phyloP scores from a whole-genome alignment of 2,113 vertebrate species.

The Camelus dromedarius region DNA sequence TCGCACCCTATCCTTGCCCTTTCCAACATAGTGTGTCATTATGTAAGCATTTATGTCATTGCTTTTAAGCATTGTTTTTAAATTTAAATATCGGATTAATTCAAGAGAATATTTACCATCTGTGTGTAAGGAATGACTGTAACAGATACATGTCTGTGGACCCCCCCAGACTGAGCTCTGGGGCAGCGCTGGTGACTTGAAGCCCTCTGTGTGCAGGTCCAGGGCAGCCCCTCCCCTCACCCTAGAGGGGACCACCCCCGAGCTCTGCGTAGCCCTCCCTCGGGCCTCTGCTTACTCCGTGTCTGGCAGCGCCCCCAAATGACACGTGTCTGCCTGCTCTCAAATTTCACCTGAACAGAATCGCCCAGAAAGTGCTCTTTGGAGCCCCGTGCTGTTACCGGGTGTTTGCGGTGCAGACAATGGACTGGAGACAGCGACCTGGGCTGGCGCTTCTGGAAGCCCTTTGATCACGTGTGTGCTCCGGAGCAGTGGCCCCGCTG shows the following conservation, averaged over 20 bases:
- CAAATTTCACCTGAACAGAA: not conserved
- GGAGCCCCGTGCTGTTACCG: not conserved
- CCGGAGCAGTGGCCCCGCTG: rapidly evolving
- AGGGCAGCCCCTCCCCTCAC: rapidly evolving
- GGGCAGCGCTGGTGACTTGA: not conserved
- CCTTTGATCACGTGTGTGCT: not conserved
- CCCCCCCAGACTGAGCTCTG: not conserved
- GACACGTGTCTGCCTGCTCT: not conserved
- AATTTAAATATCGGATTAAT: not conserved
- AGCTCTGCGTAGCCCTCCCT: no score
- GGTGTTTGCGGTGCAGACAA: not conserved
- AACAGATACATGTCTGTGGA: no score
- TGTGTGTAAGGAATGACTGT: not conserved
- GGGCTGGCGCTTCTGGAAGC: not conserved
- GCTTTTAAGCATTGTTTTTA: not conserved
- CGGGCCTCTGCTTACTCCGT: no score
- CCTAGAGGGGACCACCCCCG: no score
- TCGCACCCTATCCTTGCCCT: not conserved
- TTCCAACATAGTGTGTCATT: not conserved
- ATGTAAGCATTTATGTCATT: not conserved
- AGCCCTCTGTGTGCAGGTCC: not conserved
- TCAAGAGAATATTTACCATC: not conserved
- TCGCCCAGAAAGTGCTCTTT: not conserved
- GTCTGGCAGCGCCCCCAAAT: no score
- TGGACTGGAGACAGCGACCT: not conserved